These are phyloP conservation scores for Schizothorax lantsangensis DNA, from an alignment of 2,797 vertebrate species.

Conservation along the genomic window DNA sequence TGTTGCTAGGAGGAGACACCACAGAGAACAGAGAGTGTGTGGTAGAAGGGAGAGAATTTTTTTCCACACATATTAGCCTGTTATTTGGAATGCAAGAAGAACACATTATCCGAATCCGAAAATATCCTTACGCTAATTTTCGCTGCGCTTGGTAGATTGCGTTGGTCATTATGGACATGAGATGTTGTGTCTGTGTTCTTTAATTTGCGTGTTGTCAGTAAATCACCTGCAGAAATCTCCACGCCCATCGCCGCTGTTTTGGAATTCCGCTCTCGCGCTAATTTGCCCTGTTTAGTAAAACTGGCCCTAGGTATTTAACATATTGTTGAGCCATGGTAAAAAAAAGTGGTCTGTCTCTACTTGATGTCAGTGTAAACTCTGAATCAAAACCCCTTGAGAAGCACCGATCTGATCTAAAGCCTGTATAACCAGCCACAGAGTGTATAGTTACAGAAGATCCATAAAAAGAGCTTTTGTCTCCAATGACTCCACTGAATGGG, in stretches of 20 bases:
- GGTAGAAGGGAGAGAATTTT: too few species aligned
- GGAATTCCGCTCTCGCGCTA: background rate
- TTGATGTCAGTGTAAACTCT: background rate
- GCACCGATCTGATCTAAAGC: background rate
- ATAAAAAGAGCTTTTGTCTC: conserved; percentile 32
- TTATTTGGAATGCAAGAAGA: background rate
- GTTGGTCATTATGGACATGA: background rate
- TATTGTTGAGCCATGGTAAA: background rate
- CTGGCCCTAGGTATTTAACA: background rate
- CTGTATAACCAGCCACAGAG: conserved; percentile 4
- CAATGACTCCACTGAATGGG: conserved; percentile 23
- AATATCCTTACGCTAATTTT: background rate
- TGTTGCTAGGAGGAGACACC: too few species aligned
- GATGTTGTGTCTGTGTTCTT: too few species aligned
- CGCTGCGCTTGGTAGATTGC: background rate
- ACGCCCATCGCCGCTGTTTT: background rate
- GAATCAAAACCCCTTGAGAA: conserved; percentile 9
- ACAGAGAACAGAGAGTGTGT: too few species aligned
- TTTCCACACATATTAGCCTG: too few species aligned
- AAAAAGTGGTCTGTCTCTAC: background rate
- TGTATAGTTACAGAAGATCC: conserved; percentile 29
- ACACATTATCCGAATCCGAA: background rate
- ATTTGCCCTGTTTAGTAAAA: background rate
- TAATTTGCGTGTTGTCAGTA: background rate
- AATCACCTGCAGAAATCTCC: background rate